Base-by-base conservation (phyloP, 1,140 invertebrate species). In the Portunus trituberculatus region DNA sequence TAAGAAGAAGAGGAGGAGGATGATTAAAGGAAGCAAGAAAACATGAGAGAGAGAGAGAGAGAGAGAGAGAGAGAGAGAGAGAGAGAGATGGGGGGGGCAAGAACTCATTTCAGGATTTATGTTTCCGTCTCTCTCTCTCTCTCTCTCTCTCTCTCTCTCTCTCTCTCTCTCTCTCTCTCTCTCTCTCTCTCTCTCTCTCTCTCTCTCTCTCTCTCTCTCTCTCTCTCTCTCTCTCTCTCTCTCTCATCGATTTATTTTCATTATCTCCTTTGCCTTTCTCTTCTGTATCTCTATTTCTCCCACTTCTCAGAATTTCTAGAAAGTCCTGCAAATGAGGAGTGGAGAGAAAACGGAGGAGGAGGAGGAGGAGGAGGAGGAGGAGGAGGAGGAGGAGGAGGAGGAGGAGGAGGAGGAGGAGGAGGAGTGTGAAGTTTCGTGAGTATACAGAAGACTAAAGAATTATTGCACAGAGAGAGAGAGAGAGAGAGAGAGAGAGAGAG, bases 11-110 rank as follows among this genome's bases (percentile, higher is more conserved):
- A 90, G 45, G 45, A 32, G 45, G n/a, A 48, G n/a, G 45, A 20
- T 32, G 31, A 90, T 12, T 12, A 28, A 14, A 31, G 31, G 88
- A 90, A 46, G 31, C 7, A 31, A 32, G 32, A 39, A 8, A n/a
- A 14, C 25, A 0, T 32, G 45, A 48, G 88, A 90, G 88, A 90
- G 88, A 90, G 88, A 90, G 88, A 90, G 45, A 90, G 45, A 48
- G 45, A 48, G 88, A 90, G 45, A 48, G 88, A 45, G 88, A 90
- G 88, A 90, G 45, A 45, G 88, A 48, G 88, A 90, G 45, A 90
- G 88, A 48, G 88, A n/a, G 31, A 39, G 88, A n/a, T n/a, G 31
- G 10, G 88, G 10, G 88, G 10, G 45, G 45, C 4, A n/a, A 45
- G 12, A 39, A 39, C 39, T 39, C 1, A 39, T 39, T 39, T 39